Evolutionary conservation across 2,888 invertebrate genomes (phyloP), one percentile per base, ranked within the genome.

Genomic region (Esperia sulphurella): DNA sequence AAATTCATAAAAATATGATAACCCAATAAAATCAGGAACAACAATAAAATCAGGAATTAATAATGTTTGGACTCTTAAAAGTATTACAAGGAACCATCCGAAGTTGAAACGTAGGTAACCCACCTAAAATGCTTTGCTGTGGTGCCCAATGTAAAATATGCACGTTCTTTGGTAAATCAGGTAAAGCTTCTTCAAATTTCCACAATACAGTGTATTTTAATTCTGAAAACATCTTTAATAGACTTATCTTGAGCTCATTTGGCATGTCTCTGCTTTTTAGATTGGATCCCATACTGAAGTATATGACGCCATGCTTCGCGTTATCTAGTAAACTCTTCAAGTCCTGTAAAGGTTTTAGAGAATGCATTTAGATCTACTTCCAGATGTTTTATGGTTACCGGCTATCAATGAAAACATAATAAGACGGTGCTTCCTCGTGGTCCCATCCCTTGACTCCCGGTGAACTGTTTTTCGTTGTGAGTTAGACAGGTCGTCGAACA

Each of bases 211-310:
- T 73, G 51, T 85, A 79, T 42, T 79, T 79, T 33, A 88, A 53
- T 40, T 61, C 62, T 1, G 69, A 61, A 52, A 87, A 83, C 10
- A 74, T 68, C 31, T 65, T 58, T 0, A 84, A 33, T 7, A 85
- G 52, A 0, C 57, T 59, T n/a, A 52, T 52, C 45, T 68, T 70
- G 8, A 68, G 43, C 39, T 59, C 56, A 8, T 64, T 61, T 1
- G 79, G 70, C 54, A 83, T 61, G 0, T 63, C 52, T 8, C 65
- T 66, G 45, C 75, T 75, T 43, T 70, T 64, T 13, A 80, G 56
- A 42, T 72, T 76, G 0, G 82, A 75, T 3, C 86, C 84, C 67
- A 85, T 66, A 51, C 82, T 84, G 57, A 87, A 84, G 58, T 73
- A 79, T 33, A 86, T 74, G 0, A 79, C 73, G 0, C 84, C 84